These are phyloP conservation scores for Listronotus bonariensis DNA, from an alignment of 1,140 invertebrate species.

Conservation along the genomic window DNA sequence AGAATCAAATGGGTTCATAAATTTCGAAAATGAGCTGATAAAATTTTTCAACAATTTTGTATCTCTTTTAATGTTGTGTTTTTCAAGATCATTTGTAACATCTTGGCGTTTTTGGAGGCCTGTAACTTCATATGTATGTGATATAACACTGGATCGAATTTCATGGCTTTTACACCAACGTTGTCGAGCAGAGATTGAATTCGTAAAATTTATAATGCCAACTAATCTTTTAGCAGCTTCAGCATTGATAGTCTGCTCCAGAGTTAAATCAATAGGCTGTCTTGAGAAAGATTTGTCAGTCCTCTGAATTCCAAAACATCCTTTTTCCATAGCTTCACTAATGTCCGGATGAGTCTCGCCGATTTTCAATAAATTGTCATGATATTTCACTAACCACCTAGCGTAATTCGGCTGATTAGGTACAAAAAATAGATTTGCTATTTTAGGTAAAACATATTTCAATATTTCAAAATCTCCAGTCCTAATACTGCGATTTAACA, in stretches of 20 bases:
- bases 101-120: too few relatives aligned
- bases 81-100: too few relatives aligned
- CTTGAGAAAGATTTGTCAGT: conserved; percentile 42
- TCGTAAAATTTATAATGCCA: conserved; percentile 34
- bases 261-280: conserved; percentile 43
- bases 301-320: conserved; percentile 39
- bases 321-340: neutral
- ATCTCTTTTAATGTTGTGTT: too few relatives aligned
- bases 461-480: conserved; percentile 41
- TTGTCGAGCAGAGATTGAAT: conserved; percentile 39
- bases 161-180: conserved; percentile 36
- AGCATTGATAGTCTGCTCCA: conserved; percentile 41
- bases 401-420: conserved; percentile 39
- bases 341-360: conserved; percentile 4
- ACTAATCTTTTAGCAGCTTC: conserved; percentile 36
- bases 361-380: conserved; percentile 6
- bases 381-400: conserved; percentile 26
- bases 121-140: too few relatives aligned
- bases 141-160: neutral
- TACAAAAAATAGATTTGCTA: conserved; percentile 38
- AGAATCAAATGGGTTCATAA: too few relatives aligned
- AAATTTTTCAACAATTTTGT: too few relatives aligned
- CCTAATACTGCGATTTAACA: conserved; percentile 41
- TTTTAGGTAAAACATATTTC: conserved; percentile 37
- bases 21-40: too few relatives aligned